Base-by-base conservation (phyloP, 1,140 invertebrate species). In the Megalonaias nervosa region DNA sequence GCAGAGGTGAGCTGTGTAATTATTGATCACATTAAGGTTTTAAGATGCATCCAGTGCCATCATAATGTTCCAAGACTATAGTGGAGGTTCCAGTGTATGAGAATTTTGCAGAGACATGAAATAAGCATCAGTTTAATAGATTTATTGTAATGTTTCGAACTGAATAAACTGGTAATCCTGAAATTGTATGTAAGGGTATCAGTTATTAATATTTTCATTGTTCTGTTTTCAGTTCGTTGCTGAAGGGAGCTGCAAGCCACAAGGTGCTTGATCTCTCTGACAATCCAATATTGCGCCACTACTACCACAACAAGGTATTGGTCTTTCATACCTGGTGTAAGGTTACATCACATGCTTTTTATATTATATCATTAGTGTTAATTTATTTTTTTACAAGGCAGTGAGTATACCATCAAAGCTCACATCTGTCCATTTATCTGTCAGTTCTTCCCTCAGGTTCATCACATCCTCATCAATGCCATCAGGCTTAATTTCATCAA, bases 161-260 rank as follows among this genome's bases (percentile, higher is more conserved):
- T 62, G 60, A 62, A 15, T 62, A 62, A n/a, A 62, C 19, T 62
- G 11, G 6, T n/a, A 9, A 62, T 62, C 13, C 23, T 62, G 60
- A 62, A 19, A 62, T 67, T 23, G n/a, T 5, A 67, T 21, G 13
- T 38, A 23, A 59, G 6, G 48, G 26, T 26, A 13, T 31, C 23
- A 9, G 38, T 48, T 48, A 11, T 6, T 48, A 48, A 48, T 9
- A 48, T 48, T 48, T 48, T 48, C 15, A 16, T 76, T n/a, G 19
- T 62, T 73, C 59, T 71, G 31, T 67, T 87, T 90, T 48, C 84
- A 92, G 91, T 71, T 84, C 90, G 12, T 88, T 95, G 15, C 92
- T 99, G 81, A 95, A 97, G 91, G 98, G 98, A 48, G 96, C 95
- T 90, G 93, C 94, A 5, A 98, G 96, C 81, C 98, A 99, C 90